Evolutionary conservation across 2,797 vertebrate genomes (phyloP), one percentile per base, ranked within the genome.

Genomic region (Sebastolobus alascanus): DNA sequence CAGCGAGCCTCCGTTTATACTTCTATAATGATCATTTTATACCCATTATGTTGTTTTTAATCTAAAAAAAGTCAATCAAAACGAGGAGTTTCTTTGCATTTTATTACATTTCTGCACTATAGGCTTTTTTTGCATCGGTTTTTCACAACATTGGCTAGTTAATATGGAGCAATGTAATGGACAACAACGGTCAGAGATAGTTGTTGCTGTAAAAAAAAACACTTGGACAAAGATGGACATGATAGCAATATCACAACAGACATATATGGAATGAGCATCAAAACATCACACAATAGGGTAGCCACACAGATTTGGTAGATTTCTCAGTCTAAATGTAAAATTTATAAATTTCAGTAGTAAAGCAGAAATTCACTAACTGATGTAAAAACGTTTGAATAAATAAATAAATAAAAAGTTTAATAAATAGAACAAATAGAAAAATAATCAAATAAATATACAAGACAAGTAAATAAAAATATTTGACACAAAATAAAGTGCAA

Each of bases 401-500:
- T 88, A 78, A 73, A 75, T 38, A 40, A 40, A 46, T 14, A 77
- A 79, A 80, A 70, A 20, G 20, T 73, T 70, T 18, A 79, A 92
- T 92, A 90, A 91, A 92, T 90, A 91, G 4, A 80, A 56, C 55
- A 79, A 79, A 87, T 75, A 77, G 12, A 85, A 88, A 87, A 87
- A 70, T 31, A 52, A 74, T 65, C 55, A 85, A 85, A 68, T 66
- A 85, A 81, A 84, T 65, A 85, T 31, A 78, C 18, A 70, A 78
- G 18, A 80, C 13, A 66, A 74, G 50, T 78, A 83, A 87, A 86
- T 77, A 68, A 59, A 89, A 79, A 68, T 77, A 84, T 80, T 61
- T 68, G 72, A 87, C 82, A 89, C 70, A 90, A 92, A 95, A 92
- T 94, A 92, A 91, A 95, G 94, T 95, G 93, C 94, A 93, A 73